Conservation (phyloP, 2,888 invertebrate species). For the Zygothrica quintamaculata region DNA sequence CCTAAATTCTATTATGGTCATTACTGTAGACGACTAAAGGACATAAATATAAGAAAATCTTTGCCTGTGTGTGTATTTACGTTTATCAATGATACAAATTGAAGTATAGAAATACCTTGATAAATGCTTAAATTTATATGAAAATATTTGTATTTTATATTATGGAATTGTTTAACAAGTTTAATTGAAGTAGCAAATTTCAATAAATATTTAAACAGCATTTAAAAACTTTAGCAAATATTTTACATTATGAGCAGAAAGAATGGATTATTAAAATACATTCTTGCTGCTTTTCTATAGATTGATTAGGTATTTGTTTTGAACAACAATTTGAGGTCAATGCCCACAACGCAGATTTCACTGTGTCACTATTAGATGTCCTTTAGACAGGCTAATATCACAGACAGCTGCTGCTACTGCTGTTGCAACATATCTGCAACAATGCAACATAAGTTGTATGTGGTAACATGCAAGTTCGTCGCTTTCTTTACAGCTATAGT, state of each 20-base stretch:
- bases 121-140: background rate
- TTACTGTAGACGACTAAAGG: constrained; percentile 35
- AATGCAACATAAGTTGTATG: constrained; percentile 16
- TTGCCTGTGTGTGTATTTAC: constrained; percentile 12
- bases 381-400: constrained; percentile 12
- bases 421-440: constrained; percentile 53
- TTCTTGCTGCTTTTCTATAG: too few relatives aligned
- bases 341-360: constrained; percentile 7
- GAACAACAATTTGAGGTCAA: constrained; percentile 18
- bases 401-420: constrained; percentile 14
- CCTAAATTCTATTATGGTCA: constrained; percentile 71
- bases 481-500: constrained; percentile 25
- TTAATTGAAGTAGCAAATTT: background rate
- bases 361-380: background rate
- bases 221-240: too few relatives aligned
- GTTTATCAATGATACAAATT: background rate
- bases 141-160: background rate
- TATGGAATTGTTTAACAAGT: background rate
- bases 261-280: too few relatives aligned
- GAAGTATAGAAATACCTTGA: constrained; percentile 7
- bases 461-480: constrained; percentile 28
- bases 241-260: too few relatives aligned
- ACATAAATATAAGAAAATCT: background rate
- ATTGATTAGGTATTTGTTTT: background rate
- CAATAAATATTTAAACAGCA: background rate